Base-by-base conservation (phyloP, 2,797 vertebrate species). In the Vireo griseus region DNA sequence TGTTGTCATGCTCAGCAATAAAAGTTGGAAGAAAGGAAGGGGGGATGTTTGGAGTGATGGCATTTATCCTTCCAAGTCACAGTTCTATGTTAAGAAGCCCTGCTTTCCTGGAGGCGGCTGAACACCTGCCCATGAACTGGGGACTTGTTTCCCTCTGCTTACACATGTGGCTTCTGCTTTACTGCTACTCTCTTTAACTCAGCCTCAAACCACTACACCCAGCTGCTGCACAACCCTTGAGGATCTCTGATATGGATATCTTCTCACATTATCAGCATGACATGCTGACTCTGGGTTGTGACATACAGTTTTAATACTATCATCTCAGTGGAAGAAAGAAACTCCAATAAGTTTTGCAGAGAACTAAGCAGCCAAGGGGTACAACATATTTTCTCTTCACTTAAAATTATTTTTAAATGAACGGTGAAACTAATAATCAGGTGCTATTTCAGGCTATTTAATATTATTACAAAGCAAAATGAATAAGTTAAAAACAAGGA, bases 31-130 rank as follows among this genome's bases (percentile, higher is more conserved):
- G 51, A 63, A 74, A 16, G 13, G 20, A 42, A 63, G 3, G 7
- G 5, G 2, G 28, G 5, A 13, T 3, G 0, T 35, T 63, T 2
- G 5, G 22, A 54, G 2, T 22, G 17, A 44, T 3, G 11, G 3
- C 0, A 1, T 72, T 72, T 55, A 7, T 48, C 75, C 78, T 85
- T 44, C 57, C 44, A 50, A 50, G 29, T 52, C 7, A 40, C n/a
- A 1, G 0, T 26, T 16, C 16, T 0, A 0, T 0, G 2, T 51
- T 18, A 28, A 8, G 26, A 48, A 58, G 4, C 17, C 6, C 25
- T 47, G 28, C 19, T 73, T 6, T 73, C 42, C 77, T 50, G 16
- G 9, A 19, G 15, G 37, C 16, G 7, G 7, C 47, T 65, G 66
- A 52, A 12, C 35, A 20, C 16, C 44, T 75, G 45, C 7, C 7